Percentiles rank a stretch among this genome's conserved stretches.
phyloP scores from a whole-genome alignment of 2,797 vertebrate genomes.

The Melanogrammus aeglefinus region DNA sequence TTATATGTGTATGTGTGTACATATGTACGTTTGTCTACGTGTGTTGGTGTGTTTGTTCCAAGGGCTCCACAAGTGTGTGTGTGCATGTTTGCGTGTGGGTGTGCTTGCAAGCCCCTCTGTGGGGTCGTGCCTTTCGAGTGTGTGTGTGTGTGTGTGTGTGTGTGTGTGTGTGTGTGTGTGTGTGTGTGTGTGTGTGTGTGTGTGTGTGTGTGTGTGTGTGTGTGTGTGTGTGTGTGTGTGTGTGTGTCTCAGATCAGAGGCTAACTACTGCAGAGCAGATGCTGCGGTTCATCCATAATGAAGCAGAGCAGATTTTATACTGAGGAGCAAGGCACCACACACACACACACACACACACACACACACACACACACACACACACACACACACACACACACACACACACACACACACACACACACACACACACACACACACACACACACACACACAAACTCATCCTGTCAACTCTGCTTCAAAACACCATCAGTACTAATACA shows the following conservation, averaged over 20 bases:
- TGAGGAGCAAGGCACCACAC: not conserved
- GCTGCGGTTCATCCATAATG: not conserved
- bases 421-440: not conserved
- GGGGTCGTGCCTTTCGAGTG: not conserved
- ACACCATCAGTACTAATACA: not conserved
- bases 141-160: constrained; percentile 27
- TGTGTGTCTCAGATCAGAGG: constrained; percentile 66
- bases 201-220: constrained; percentile 26
- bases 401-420: not conserved
- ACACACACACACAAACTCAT: not conserved
- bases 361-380: not conserved
- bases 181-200: constrained; percentile 12
- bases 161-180: not conserved
- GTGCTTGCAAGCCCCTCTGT: constrained; percentile 32
- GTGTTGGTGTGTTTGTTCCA: constrained; percentile 2
- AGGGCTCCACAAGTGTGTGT: not conserved
- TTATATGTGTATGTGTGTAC: constrained; percentile 20
- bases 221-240: constrained; percentile 12
- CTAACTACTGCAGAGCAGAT: constrained; percentile 15
- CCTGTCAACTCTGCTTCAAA: not conserved
- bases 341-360: not conserved
- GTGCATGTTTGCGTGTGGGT: not conserved
- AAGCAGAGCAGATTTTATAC: not conserved
- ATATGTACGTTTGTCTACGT: constrained; percentile 14
- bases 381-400: not conserved